Percentiles rank a stretch among this genome's conserved stretches.
Evolutionary conservation across 37 sponge, comb jelly and placozoan species (phyloP).

Genomic region (Ianthella basta): DNA sequence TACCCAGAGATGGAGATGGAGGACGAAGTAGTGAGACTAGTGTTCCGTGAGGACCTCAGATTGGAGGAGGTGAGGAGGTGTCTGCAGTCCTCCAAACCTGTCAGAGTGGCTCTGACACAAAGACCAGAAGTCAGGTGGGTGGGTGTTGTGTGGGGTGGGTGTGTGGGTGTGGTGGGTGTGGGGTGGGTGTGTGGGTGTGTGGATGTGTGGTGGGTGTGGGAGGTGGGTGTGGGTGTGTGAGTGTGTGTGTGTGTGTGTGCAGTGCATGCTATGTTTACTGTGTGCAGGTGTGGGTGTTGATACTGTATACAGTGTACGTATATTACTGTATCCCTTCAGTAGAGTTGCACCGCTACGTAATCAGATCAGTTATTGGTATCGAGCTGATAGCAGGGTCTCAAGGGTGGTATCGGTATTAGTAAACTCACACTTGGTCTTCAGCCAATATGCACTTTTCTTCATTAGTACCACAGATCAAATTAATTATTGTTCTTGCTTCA

Average conservation of each 20-base stretch:
- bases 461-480: too few relatives aligned
- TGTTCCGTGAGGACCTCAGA: constrained; percentile 75
- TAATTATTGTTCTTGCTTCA: too few relatives aligned
- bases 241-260: constrained; percentile 14
- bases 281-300: too few relatives aligned
- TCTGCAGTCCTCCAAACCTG: constrained; percentile 80
- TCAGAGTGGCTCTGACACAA: constrained; percentile 67
- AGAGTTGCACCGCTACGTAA: too few relatives aligned
- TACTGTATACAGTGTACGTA: too few relatives aligned
- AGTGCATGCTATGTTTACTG: too few relatives aligned
- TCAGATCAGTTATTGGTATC: too few relatives aligned
- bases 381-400: too few relatives aligned
- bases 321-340: too few relatives aligned
- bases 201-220: neutral
- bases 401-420: too few relatives aligned
- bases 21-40: constrained; percentile 52
- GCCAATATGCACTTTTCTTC: too few relatives aligned
- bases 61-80: constrained; percentile 69
- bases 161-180: neutral
- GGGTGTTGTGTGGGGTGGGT: neutral
- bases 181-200: neutral
- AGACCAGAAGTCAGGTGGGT: constrained; percentile 84
- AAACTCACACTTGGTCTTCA: too few relatives aligned
- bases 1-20: constrained; percentile 66
- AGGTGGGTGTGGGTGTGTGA: neutral